A percentile compares a stretch with the other conserved stretches of the same genome.
Conservation (phyloP, 2,797 vertebrate genomes). For the Periophthalmus magnuspinnatus region DNA sequence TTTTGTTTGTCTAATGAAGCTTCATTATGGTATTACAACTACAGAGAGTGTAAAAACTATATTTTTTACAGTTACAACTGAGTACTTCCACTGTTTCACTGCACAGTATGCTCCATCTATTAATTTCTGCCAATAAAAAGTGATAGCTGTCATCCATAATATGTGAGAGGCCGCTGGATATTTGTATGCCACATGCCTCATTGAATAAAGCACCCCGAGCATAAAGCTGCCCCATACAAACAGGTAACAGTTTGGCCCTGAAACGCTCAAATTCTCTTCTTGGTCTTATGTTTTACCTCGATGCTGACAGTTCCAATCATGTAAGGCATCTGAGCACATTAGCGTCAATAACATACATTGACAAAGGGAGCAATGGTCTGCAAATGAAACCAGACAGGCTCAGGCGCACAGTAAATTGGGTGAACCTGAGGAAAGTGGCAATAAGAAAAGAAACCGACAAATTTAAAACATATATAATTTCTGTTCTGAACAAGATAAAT, state of each 20-base stretch:
- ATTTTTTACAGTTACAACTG: not conserved
- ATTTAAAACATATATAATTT: not conserved
- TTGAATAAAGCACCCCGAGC: slow-evolving; percentile 46
- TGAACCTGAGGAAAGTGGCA: slow-evolving; percentile 36
- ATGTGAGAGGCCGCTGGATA: slow-evolving; percentile 59
- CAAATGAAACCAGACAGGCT: slow-evolving; percentile 53
- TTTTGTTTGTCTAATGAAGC: not conserved
- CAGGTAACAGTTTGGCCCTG: slow-evolving; percentile 28
- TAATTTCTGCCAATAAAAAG: slow-evolving; percentile 69
- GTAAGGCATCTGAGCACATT: slow-evolving; percentile 56
- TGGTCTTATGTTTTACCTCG: slow-evolving; percentile 50
- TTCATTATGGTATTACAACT: not conserved
- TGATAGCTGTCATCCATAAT: slow-evolving; percentile 75
- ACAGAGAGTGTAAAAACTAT: not conserved
- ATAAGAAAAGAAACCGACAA: not conserved
- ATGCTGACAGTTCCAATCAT: slow-evolving; percentile 63
- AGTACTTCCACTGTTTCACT: slow-evolving; percentile 45
- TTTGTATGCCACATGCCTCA: slow-evolving; percentile 37
- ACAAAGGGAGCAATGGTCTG: slow-evolving; percentile 53
- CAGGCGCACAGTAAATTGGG: slow-evolving; percentile 47
- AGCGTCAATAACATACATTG: slow-evolving; percentile 48
- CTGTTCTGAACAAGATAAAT: not conserved
- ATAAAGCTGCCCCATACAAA: slow-evolving; percentile 38
- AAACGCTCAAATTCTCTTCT: slow-evolving; percentile 19
- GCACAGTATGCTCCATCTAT: slow-evolving; percentile 47